Evolutionary conservation across 2,888 invertebrate species (phyloP).

Genomic region (Microplitis deprimator): DNA sequence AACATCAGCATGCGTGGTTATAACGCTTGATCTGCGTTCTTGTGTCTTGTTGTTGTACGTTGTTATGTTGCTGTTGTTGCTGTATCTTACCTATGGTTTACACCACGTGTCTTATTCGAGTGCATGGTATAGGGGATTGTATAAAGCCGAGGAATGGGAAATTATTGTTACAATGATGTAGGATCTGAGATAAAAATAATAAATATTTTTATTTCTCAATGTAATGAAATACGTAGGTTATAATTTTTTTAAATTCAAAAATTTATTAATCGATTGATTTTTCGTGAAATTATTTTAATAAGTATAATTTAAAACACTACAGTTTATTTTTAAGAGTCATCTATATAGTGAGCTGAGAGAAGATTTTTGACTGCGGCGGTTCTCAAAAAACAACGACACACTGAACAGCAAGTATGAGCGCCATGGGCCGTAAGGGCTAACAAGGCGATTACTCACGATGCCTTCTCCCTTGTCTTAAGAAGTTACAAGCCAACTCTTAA

Average conservation of each 20-base stretch:
- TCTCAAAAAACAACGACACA: conserved; percentile 21
- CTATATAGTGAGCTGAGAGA: conserved; percentile 13
- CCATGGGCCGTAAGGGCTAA: conserved; percentile 70
- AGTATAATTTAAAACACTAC: neutral
- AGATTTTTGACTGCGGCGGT: neutral
- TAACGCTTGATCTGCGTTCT: conserved; percentile 24
- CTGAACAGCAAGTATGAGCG: conserved; percentile 37
- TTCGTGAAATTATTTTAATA: neutral
- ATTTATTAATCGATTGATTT: conserved; percentile 35
- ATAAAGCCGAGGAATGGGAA: conserved; percentile 22
- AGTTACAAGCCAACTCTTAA: conserved; percentile 68
- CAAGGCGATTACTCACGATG: conserved; percentile 71
- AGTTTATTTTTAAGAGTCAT: too few species aligned
- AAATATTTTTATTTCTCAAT: conserved; percentile 5
- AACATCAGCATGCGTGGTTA: conserved; percentile 4
- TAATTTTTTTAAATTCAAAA: conserved; percentile 21
- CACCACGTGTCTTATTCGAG: neutral
- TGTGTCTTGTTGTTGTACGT: conserved; percentile 25
- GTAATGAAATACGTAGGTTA: neutral
- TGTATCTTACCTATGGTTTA: conserved; percentile 4
- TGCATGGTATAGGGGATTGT: conserved; percentile 5
- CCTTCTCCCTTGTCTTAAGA: conserved; percentile 60
- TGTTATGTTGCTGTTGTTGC: neutral
- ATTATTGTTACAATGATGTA: conserved; percentile 33
- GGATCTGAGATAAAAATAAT: conserved; percentile 22